Base-by-base conservation (phyloP, 30 jellyfish, hydroid and myxozoan species). In the Catostylus mosaicus region DNA sequence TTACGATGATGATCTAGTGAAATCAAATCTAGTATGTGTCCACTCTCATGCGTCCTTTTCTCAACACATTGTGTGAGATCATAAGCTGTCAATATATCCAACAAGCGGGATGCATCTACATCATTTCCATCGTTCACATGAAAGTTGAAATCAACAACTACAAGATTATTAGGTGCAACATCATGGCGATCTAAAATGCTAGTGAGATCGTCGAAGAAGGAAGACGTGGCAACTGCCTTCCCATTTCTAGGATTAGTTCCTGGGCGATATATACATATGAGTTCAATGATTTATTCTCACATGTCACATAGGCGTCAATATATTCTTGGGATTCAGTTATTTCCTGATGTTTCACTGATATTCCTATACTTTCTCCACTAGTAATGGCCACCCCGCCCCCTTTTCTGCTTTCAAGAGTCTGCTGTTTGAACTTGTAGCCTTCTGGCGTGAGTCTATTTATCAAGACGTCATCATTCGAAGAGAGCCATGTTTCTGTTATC, bases 1-100 rank as follows among this genome's bases (percentile, higher is more conserved):
- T 73, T 73, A 43, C 76, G 86, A 74, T 27, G 75, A 74, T 50
- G 90, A 37, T 65, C 89, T 78, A 35, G 89, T 78, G 38, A 78
- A 46, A 78, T 63, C 67, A 63, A 37, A 61, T 78, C 89, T 16
- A 78, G 52, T 26, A 47, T 78, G 40, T 78, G 89, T 30, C 82
- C 82, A 35, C 52, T 78, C 67, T 63, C 83, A 61, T 78, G 67
- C 1, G 89, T 78, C 31, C 82, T 24, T 57, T 78, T 84, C 0
- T 75, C 38, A 29, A 75, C 87, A 75, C 61, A 62, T 75, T 75
- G 87, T 50, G 61, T 67, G 8, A 80, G 90, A 67, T 80, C 83
- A 32, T 50, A 67, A 23, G 83, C 11, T 61, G 31, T 6, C 59
- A 63, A 45, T n/a, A 67, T 30, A 29, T 47, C 75, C 77, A 0